phyloP scores from a whole-genome alignment of 2,888 invertebrate genomes.

The Lasioglossum marginatum region DNA sequence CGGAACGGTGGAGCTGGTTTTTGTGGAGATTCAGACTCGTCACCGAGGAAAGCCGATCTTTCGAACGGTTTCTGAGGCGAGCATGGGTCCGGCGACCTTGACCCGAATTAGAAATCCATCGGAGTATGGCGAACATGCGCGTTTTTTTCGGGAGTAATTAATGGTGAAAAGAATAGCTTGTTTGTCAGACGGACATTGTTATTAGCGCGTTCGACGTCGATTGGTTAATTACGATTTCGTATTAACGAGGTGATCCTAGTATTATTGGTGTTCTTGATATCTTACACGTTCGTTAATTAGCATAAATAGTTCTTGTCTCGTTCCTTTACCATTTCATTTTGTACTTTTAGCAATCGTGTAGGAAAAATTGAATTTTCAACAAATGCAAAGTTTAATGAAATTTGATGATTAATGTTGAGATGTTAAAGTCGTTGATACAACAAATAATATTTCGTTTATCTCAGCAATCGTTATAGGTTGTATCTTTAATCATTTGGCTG shows the following conservation, averaged over 20 bases:
- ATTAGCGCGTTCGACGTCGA: neutral
- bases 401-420: no score
- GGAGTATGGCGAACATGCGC: neutral
- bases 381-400: neutral
- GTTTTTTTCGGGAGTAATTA: neutral
- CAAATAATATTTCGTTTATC: neutral
- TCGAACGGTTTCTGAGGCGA: neutral
- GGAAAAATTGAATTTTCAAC: neutral
- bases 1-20: slow-evolving; percentile 5
- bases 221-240: neutral
- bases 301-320: neutral
- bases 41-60: slow-evolving; percentile 15
- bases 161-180: neutral
- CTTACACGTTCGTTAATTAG: neutral
- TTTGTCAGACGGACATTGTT: neutral
- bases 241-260: neutral
- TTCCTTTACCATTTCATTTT: neutral
- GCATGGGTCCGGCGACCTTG: slow-evolving; percentile 26
- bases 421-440: neutral
- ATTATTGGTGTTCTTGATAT: neutral
- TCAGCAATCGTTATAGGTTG: neutral
- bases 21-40: neutral
- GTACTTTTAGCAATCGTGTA: neutral
- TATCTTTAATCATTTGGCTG: neutral
- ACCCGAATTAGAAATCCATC: neutral